Conservation (phyloP, 1,140 invertebrate species). For the Ruditapes philippinarum region DNA sequence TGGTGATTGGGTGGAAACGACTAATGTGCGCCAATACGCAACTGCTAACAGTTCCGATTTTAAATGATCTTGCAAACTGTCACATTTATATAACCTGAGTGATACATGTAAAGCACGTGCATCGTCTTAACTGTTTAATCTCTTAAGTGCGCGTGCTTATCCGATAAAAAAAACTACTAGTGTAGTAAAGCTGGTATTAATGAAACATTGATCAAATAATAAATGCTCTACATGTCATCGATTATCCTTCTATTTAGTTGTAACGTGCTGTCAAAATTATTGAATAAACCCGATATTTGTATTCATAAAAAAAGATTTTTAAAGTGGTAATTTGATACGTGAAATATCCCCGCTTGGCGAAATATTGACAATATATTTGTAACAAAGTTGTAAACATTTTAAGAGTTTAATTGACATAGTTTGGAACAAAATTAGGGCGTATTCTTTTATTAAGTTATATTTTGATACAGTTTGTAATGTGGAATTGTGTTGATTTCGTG, state of each 20-base stretch:
- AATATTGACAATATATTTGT: constrained; percentile 26
- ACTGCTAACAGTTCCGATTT: no score
- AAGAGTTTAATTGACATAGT: no score
- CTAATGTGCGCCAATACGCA: no score
- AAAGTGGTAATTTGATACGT: not conserved
- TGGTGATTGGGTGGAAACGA: no score
- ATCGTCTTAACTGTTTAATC: no score
- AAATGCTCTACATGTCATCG: not conserved
- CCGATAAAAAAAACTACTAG: no score
- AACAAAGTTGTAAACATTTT: not conserved
- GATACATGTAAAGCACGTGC: no score
- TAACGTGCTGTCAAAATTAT: not conserved
- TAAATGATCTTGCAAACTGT: no score
- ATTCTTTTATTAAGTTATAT: not conserved
- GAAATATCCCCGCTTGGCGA: not conserved
- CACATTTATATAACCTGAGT: no score
- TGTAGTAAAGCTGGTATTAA: not conserved
- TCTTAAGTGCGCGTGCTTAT: no score
- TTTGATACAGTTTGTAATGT: no score
- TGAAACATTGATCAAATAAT: constrained; percentile 23
- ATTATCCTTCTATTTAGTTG: not conserved
- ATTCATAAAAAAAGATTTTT: not conserved
- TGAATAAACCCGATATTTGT: not conserved
- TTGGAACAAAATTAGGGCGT: not conserved
- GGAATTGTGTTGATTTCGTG: no score